Evolutionary conservation across 2,113 vertebrate genomes (phyloP).

Genomic region (Crotalus helleri): DNA sequence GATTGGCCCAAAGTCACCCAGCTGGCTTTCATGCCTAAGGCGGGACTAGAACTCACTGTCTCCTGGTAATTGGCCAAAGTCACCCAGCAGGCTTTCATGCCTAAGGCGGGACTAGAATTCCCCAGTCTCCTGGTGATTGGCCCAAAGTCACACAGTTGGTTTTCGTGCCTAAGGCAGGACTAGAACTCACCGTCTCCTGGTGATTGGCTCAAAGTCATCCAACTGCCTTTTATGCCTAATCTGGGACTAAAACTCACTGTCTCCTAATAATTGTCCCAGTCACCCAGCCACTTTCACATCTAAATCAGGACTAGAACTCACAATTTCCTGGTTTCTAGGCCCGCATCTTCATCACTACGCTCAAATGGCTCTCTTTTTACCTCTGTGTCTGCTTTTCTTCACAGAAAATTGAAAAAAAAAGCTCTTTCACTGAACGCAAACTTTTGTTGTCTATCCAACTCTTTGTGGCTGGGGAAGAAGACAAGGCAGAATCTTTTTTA

Average conservation of each 20-base stretch:
- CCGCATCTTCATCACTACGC: background rate
- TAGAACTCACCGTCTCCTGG: background rate
- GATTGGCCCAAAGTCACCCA: background rate
- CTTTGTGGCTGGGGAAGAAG: background rate
- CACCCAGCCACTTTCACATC: too few species aligned
- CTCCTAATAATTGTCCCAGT: too few species aligned
- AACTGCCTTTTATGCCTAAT: too few species aligned
- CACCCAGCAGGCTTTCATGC: too few species aligned
- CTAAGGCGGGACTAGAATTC: background rate
- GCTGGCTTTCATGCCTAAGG: accelerated
- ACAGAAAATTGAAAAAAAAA: background rate
- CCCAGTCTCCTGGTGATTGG: too few species aligned
- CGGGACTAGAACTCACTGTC: too few species aligned
- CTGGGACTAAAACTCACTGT: too few species aligned
- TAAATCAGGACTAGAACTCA: too few species aligned
- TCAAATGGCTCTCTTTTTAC: background rate
- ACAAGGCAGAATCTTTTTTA: background rate
- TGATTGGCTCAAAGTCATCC: too few species aligned
- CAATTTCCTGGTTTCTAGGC: background rate
- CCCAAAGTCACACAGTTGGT: accelerated
- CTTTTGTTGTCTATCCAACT: background rate
- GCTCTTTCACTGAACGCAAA: background rate
- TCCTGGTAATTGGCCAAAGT: too few species aligned
- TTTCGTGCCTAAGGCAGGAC: background rate
- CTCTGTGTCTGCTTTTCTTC: background rate